Evolutionary conservation across 1,140 invertebrate genomes (phyloP).

Genomic region (Atta cephalotes): DNA sequence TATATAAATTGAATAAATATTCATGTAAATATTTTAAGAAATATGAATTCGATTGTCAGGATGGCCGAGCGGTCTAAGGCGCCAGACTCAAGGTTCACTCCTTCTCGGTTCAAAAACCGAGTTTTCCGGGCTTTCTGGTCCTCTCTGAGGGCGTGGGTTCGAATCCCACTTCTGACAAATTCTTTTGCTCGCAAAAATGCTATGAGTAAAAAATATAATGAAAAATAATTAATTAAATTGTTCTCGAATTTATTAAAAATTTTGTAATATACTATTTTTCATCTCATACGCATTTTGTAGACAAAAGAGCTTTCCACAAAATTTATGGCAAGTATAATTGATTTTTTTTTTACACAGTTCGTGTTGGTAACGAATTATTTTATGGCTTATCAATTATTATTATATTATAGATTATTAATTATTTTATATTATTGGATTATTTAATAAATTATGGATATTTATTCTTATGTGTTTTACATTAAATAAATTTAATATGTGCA

Average conservation of each 20-base stretch:
- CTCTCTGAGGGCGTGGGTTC: constrained; percentile 73
- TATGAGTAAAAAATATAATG: not conserved
- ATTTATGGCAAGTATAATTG: not conserved
- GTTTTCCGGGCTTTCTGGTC: constrained; percentile 72
- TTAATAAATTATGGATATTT: not conserved
- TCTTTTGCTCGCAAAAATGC: constrained; percentile 54
- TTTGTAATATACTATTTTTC: not conserved
- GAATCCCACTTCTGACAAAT: constrained; percentile 76
- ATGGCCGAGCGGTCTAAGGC: constrained; percentile 80
- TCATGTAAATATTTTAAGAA: not conserved
- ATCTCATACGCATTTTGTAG: not conserved
- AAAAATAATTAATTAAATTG: not conserved
- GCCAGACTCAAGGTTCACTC: constrained; percentile 76
- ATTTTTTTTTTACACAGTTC: not conserved
- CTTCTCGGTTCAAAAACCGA: constrained; percentile 71
- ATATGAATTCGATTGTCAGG: constrained; percentile 50
- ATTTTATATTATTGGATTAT: too few relatives aligned
- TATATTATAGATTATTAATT: too few relatives aligned
- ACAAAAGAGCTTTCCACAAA: not conserved
- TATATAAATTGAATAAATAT: not conserved
- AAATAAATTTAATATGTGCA: not conserved
- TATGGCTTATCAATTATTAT: too few relatives aligned
- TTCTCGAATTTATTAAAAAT: not conserved
- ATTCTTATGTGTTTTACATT: too few relatives aligned
- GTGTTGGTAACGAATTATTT: not conserved